phyloP scores from a whole-genome alignment of 2,113 vertebrate species.

The Chunga burmeisteri region DNA sequence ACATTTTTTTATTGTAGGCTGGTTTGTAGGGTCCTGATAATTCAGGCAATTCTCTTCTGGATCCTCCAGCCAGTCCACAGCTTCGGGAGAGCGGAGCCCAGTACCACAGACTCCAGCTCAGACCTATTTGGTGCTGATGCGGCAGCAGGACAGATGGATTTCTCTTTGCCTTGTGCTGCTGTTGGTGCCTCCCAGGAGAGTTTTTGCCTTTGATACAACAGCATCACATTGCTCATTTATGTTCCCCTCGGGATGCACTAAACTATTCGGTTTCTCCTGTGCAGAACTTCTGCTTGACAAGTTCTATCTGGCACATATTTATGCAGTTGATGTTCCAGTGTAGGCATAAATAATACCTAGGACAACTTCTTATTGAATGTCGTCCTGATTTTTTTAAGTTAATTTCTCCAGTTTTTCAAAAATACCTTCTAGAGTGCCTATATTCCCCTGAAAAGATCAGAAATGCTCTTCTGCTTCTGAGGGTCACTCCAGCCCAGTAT shows the following conservation, averaged over 20 bases:
- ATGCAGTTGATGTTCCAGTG: neutral
- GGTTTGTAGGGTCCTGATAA: neutral
- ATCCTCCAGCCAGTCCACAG: neutral
- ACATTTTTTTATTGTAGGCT: neutral
- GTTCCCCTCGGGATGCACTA: neutral
- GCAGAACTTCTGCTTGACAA: neutral
- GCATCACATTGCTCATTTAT: neutral
- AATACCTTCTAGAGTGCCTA: neutral
- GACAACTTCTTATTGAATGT: neutral
- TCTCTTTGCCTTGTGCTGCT: neutral
- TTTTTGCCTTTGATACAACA: neutral
- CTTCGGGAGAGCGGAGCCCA: too few relatives aligned
- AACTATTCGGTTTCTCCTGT: neutral
- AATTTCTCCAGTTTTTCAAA: neutral
- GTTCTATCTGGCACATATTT: neutral
- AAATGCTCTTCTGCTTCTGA: neutral
- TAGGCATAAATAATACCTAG: neutral
- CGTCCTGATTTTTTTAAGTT: neutral
- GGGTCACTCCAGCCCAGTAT: neutral
- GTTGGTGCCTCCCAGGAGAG: neutral
- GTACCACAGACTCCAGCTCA: neutral
- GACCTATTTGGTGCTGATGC: neutral
- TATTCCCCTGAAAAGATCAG: neutral
- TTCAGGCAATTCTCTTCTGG: neutral
- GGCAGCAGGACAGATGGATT: neutral